Percentiles rank a stretch among this genome's conserved stretches.
Evolutionary conservation across 1,140 invertebrate species (phyloP).

Genomic region (Halesus radiatus): DNA sequence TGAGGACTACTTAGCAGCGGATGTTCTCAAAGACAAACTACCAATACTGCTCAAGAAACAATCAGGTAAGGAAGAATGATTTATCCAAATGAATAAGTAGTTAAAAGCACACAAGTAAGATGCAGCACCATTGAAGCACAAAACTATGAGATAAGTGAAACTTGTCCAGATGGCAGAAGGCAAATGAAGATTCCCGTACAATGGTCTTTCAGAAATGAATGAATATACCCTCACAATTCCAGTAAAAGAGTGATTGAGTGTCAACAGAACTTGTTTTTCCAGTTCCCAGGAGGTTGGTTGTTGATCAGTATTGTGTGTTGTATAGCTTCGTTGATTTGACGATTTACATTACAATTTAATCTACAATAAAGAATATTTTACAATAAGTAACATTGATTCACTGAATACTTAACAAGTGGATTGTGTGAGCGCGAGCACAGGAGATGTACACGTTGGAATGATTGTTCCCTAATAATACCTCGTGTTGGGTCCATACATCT

Average conservation of each 20-base stretch:
- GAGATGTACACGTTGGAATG: neutral
- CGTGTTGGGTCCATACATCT: neutral
- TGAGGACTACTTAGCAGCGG: too few relatives aligned
- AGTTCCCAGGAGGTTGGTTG: neutral
- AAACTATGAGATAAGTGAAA: neutral
- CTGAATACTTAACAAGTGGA: slow-evolving; percentile 7
- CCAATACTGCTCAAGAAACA: too few relatives aligned
- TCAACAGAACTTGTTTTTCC: neutral
- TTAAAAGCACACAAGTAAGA: slow-evolving; percentile 12
- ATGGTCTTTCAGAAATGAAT: too few relatives aligned
- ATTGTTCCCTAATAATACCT: slow-evolving; percentile 12
- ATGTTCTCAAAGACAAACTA: too few relatives aligned
- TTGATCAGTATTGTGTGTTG: slow-evolving; percentile 8
- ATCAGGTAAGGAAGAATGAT: neutral
- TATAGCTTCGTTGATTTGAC: slow-evolving; percentile 27
- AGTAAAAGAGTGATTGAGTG: neutral
- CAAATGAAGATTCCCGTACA: neutral
- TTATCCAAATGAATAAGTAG: slow-evolving; percentile 16
- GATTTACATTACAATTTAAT: slow-evolving; percentile 27
- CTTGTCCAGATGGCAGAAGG: neutral
- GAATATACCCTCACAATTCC: slow-evolving; percentile 32
- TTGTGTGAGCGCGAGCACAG: neutral
- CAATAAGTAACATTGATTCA: neutral
- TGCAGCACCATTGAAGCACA: slow-evolving; percentile 31
- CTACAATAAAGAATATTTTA: slow-evolving; percentile 30